A percentile compares a stretch with the other conserved stretches of the same genome.
phyloP scores from a whole-genome alignment of 2,888 invertebrate genomes.

The Rugalucina vietnamica region DNA sequence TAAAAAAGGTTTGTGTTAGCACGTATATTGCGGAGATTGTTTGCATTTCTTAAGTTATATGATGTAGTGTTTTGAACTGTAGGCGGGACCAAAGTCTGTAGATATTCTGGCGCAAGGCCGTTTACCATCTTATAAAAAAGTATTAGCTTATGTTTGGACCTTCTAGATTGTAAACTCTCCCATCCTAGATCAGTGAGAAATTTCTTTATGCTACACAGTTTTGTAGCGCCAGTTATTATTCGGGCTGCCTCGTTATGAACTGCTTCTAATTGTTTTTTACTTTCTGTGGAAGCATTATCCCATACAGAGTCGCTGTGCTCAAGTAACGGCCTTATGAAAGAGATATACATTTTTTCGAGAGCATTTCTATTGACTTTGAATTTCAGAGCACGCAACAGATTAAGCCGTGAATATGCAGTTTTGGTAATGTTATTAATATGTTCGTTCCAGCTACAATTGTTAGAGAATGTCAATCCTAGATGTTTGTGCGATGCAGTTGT shows the following conservation, averaged over 20 bases:
- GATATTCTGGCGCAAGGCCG: background rate
- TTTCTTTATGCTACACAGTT: background rate
- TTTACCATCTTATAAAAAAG: background rate
- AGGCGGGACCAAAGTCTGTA: background rate
- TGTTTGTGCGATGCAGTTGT: background rate
- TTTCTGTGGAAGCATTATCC: background rate
- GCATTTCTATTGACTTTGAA: background rate
- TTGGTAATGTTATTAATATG: background rate
- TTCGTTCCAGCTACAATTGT: background rate
- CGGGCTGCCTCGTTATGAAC: background rate
- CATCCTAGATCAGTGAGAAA: background rate
- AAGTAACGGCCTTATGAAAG: background rate
- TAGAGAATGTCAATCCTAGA: background rate
- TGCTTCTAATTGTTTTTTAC: background rate
- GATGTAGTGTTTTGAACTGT: background rate
- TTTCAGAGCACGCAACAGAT: background rate
- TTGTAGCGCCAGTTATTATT: background rate
- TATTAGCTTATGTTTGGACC: background rate
- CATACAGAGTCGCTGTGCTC: background rate
- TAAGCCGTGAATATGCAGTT: background rate
- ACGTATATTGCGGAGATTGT: background rate
- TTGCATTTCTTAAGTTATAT: background rate
- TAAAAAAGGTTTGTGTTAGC: background rate
- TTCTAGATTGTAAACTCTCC: background rate
- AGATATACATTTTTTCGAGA: background rate